Evolutionary conservation across 2,113 vertebrate species (phyloP).

Genomic region (Solea senegalensis): DNA sequence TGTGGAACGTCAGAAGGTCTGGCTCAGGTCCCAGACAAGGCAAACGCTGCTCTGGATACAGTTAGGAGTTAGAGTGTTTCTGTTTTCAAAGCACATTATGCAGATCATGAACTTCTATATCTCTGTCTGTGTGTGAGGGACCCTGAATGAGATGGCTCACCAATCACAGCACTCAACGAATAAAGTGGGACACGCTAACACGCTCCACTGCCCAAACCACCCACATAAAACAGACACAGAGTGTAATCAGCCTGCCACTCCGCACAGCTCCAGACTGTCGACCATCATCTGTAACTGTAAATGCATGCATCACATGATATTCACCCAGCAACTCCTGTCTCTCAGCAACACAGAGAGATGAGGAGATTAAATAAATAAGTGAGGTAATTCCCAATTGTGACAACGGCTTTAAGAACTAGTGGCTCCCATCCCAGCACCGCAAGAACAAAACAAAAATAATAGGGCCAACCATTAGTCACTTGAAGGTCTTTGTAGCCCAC

Average conservation of each 20-base stretch:
- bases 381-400: constrained; percentile 44
- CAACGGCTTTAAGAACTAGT: constrained; percentile 14
- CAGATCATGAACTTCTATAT: constrained; percentile 10
- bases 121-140: not conserved
- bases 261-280: constrained; percentile 18
- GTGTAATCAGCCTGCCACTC: constrained; percentile 18
- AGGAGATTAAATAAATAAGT: constrained; percentile 35
- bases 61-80: constrained; percentile 39
- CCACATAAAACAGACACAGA: constrained; percentile 28
- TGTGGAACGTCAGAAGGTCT: constrained; percentile 66
- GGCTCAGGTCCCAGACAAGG: constrained; percentile 52
- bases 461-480: constrained; percentile 37
- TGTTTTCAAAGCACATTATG: constrained; percentile 23
- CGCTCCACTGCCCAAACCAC: constrained; percentile 23
- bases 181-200: constrained; percentile 9
- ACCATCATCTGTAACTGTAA: constrained; percentile 13
- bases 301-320: constrained; percentile 22
- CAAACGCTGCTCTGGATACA: constrained; percentile 51
- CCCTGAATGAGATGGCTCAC: constrained; percentile 22
- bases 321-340: not conserved
- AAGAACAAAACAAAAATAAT: constrained; percentile 43
- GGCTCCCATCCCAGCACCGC: constrained; percentile 33
- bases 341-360: constrained; percentile 12
- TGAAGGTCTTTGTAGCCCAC: constrained; percentile 12
- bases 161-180: constrained; percentile 19